phyloP scores from a whole-genome alignment of 2,797 vertebrate genomes.

The Sebastes glaucus region DNA sequence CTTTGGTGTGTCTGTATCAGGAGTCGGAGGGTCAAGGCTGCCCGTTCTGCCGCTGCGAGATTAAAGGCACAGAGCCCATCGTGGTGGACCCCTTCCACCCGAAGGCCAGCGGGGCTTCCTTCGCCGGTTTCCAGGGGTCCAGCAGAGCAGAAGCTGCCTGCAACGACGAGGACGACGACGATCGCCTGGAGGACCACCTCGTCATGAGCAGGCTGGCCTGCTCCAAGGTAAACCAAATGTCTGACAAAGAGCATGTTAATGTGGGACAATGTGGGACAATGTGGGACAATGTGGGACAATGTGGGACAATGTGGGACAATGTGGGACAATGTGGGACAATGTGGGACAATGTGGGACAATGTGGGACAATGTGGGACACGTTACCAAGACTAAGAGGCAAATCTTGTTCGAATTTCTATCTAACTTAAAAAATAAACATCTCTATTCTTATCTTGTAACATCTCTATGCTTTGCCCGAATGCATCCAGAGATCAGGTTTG shows the following conservation, averaged over 20 bases:
- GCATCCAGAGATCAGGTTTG: rapidly evolving
- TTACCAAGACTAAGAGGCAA: rapidly evolving
- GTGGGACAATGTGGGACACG: too few relatives aligned
- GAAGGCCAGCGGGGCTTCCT: conserved; percentile 81
- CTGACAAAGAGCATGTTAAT: too few relatives aligned
- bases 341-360: too few relatives aligned
- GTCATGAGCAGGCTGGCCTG: conserved; percentile 95
- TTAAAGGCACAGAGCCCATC: conserved; percentile 97
- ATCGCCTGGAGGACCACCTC: conserved; percentile 93
- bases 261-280: too few relatives aligned
- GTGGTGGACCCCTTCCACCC: conserved; percentile 98
- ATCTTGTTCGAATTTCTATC: too few relatives aligned
- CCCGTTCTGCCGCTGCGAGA: conserved; percentile 97
- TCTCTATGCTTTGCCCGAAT: too few relatives aligned
- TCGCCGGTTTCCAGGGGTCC: conserved; percentile 85
- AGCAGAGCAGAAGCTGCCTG: conserved; percentile 84
- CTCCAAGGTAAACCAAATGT: conserved; percentile 71
- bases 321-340: too few relatives aligned
- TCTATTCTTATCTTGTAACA: too few relatives aligned
- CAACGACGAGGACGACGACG: conserved; percentile 94
- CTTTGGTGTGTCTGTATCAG: conserved; percentile 65
- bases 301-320: too few relatives aligned
- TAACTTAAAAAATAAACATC: too few relatives aligned
- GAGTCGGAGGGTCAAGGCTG: conserved; percentile 98
- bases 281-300: too few relatives aligned